A percentile compares a stretch with the other conserved stretches of the same genome.
Evolutionary conservation across 2,113 vertebrate genomes (phyloP).

Genomic region (Pungitius pungitius): DNA sequence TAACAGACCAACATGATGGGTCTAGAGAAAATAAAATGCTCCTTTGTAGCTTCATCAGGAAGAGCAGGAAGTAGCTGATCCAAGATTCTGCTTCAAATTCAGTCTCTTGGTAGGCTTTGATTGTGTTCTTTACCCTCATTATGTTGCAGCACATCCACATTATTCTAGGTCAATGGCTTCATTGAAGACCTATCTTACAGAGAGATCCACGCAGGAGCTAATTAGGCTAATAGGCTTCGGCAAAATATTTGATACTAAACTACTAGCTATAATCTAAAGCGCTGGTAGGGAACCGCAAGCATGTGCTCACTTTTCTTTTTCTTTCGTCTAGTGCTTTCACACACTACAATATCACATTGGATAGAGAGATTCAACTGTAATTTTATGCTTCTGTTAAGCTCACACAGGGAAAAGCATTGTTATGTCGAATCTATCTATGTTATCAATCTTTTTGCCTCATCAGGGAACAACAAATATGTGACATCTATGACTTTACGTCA

Average conservation of each 20-base stretch:
- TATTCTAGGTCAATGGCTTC: slow-evolving; percentile 62
- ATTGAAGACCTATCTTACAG: slow-evolving; percentile 56
- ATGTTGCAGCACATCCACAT: slow-evolving; percentile 47
- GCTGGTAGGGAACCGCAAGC: slow-evolving; percentile 32
- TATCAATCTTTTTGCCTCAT: not conserved
- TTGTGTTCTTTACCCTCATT: slow-evolving; percentile 48
- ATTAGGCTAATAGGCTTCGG: slow-evolving; percentile 65
- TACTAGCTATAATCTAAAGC: slow-evolving; percentile 41
- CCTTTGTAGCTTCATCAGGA: not conserved
- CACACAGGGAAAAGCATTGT: slow-evolving; percentile 3
- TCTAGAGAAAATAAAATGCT: not conserved
- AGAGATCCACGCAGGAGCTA: slow-evolving; percentile 52
- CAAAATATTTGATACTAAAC: slow-evolving; percentile 59
- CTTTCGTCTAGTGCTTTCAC: slow-evolving; percentile 39
- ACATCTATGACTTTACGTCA: not conserved
- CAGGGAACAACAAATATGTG: not conserved
- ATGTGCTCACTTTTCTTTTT: slow-evolving; percentile 1
- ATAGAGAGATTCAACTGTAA: not conserved
- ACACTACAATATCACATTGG: not conserved
- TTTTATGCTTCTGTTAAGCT: not conserved
- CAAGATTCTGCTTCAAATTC: slow-evolving; percentile 26
- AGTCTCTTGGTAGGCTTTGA: slow-evolving; percentile 18
- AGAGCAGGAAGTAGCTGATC: not conserved
- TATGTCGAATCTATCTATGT: not conserved
- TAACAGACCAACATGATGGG: not conserved